These are phyloP conservation scores for Drosophila hydei DNA, from an alignment of 1,140 invertebrate species.

Conservation along the genomic window DNA sequence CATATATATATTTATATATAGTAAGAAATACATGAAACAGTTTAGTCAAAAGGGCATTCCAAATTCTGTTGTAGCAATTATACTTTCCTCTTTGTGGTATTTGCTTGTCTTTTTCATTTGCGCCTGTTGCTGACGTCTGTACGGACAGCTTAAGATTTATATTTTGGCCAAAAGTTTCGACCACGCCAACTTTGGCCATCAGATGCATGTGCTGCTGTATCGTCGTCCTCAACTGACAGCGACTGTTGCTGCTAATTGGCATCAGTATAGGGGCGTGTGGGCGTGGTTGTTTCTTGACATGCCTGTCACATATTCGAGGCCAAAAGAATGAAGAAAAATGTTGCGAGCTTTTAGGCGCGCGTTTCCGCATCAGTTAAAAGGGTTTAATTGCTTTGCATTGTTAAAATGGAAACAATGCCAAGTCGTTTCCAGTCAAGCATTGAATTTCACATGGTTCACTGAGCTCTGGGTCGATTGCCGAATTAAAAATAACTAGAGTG, in stretches of 20 bases:
- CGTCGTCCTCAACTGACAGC: conserved; percentile 56
- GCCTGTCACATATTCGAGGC: conserved; percentile 49
- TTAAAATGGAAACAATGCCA: conserved; percentile 35
- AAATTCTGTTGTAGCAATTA: not conserved
- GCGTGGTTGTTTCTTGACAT: conserved; percentile 50
- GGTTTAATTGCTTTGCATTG: conserved; percentile 43
- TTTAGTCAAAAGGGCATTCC: conserved; percentile 10
- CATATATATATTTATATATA: no score
- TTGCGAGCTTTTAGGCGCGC: conserved; percentile 37
- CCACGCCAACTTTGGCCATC: conserved; percentile 58
- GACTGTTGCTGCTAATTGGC: conserved; percentile 58
- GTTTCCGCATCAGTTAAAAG: conserved; percentile 36
- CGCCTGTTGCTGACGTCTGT: conserved; percentile 72
- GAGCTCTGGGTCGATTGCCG: conserved; percentile 21
- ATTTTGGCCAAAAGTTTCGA: conserved; percentile 44
- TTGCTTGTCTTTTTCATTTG: conserved; percentile 37
- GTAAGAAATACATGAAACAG: no score
- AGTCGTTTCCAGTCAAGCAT: conserved; percentile 27
- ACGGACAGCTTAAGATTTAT: conserved; percentile 67
- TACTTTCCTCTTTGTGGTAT: conserved; percentile 9
- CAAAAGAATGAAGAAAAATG: not conserved
- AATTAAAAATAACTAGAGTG: conserved; percentile 44
- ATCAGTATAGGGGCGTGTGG: conserved; percentile 23
- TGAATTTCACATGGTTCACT: conserved; percentile 41
- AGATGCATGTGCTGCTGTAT: conserved; percentile 64